Percentiles rank a stretch among this genome's conserved stretches.
Conservation (phyloP, 2,888 invertebrate species). For the Ptilodon capucinus region DNA sequence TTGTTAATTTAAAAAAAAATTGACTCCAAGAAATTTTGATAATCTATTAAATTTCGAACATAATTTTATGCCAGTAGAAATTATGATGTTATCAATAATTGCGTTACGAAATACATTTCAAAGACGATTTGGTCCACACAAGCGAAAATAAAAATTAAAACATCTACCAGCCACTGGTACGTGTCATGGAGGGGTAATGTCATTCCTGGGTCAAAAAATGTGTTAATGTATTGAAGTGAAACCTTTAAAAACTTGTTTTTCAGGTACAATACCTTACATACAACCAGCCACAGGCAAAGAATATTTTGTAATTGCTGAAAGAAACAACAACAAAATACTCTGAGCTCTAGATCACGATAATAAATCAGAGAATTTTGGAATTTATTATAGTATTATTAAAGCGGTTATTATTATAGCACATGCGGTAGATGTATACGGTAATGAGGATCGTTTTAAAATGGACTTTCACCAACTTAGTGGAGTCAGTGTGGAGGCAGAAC, state of each 20-base stretch:
- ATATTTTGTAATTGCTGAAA: constrained; percentile 91
- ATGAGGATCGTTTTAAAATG: constrained; percentile 4
- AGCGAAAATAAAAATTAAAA: constrained; percentile 23
- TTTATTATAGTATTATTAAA: constrained; percentile 9
- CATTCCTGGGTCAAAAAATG: constrained; percentile 69
- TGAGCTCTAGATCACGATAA: constrained; percentile 54
- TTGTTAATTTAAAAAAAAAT: too few species aligned
- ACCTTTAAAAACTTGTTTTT: constrained; percentile 58
- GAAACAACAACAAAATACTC: constrained; percentile 82
- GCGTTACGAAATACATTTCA: constrained; percentile 1
- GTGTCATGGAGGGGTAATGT: constrained; percentile 52
- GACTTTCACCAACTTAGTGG: constrained; percentile 5
- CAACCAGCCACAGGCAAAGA: constrained; percentile 94
- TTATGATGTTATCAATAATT: neutral
- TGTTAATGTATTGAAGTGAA: constrained; percentile 72
- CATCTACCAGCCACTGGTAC: constrained; percentile 15
- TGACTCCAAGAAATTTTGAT: too few species aligned
- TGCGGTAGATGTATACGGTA: constrained; percentile 21
- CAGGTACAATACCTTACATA: constrained; percentile 89
- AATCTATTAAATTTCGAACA: too few species aligned
- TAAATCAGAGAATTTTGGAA: constrained; percentile 23
- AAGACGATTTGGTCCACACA: constrained; percentile 30
- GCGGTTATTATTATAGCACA: constrained; percentile 19
- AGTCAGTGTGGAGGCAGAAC: constrained; percentile 22
- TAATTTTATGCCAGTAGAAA: neutral